These are phyloP conservation scores for Mixornis gularis DNA, from an alignment of 2,113 vertebrate species.

Conservation along the genomic window DNA sequence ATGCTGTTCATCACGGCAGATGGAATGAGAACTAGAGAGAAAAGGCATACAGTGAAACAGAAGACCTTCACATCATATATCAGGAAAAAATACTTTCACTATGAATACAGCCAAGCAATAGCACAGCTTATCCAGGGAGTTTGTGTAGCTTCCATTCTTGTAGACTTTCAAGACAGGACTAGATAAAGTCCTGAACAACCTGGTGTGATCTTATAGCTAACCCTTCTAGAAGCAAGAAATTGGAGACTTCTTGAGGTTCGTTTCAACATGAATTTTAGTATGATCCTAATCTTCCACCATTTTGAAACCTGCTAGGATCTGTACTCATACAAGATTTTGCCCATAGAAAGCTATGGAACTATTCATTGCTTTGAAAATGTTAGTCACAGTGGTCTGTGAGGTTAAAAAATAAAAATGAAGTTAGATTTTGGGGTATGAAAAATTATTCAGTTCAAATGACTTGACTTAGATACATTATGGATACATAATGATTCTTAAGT, in stretches of 20 bases:
- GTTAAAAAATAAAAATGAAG: background rate
- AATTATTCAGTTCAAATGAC: background rate
- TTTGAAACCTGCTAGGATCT: background rate
- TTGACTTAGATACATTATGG: background rate
- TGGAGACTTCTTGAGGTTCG: background rate
- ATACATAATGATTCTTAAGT: background rate
- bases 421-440: background rate
- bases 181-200: background rate
- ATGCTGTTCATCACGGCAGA: accelerated
- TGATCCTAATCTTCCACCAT: background rate
- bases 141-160: background rate
- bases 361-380: background rate
- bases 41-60: background rate
- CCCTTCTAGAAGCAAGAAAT: background rate
- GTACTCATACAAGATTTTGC: background rate
- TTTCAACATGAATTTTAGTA: background rate
- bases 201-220: background rate
- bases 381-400: background rate
- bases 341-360: background rate
- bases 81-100: background rate
- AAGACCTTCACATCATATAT: background rate
- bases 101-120: background rate
- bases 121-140: background rate
- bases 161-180: background rate
- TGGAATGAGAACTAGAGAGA: background rate